phyloP scores from a whole-genome alignment of 2,888 invertebrate genomes.

The Agriotes lineatus region DNA sequence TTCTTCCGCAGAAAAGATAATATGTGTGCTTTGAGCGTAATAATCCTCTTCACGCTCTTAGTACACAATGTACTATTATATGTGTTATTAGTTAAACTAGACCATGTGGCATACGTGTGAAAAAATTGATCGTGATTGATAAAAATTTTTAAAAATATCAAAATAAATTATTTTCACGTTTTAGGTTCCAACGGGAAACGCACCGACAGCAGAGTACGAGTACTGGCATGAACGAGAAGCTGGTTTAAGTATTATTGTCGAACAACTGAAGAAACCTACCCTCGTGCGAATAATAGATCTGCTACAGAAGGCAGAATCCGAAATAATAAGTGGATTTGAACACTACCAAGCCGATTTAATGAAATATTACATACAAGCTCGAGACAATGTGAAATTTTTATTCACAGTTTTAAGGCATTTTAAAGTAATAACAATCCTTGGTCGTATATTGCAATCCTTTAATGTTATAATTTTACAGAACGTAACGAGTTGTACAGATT shows the following conservation, averaged over 20 bases:
- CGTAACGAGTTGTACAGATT: constrained; percentile 69
- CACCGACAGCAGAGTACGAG: constrained; percentile 87
- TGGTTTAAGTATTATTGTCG: constrained; percentile 81
- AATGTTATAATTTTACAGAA: constrained; percentile 54
- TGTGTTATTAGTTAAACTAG: too few species aligned
- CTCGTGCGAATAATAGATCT: constrained; percentile 74
- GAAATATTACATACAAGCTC: constrained; percentile 77
- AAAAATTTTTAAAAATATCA: too few species aligned
- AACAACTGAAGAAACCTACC: constrained; percentile 83
- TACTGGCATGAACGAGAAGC: constrained; percentile 88
- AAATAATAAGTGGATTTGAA: constrained; percentile 72
- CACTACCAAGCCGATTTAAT: constrained; percentile 73
- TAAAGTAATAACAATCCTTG: constrained; percentile 66
- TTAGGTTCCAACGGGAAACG: constrained; percentile 75
- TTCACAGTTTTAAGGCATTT: constrained; percentile 82
- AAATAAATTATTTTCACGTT: too few species aligned
- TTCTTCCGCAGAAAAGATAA: too few species aligned
- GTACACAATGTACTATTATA: too few species aligned
- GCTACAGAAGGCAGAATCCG: constrained; percentile 70
- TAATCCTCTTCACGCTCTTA: too few species aligned
- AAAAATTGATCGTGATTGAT: too few species aligned
- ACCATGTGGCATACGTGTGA: too few species aligned
- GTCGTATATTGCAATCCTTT: background rate
- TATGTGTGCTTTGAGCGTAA: too few species aligned
- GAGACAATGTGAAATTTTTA: constrained; percentile 84